Evolutionary conservation across 2,113 vertebrate species (phyloP).

Genomic region (Formicarius rufipectus): DNA sequence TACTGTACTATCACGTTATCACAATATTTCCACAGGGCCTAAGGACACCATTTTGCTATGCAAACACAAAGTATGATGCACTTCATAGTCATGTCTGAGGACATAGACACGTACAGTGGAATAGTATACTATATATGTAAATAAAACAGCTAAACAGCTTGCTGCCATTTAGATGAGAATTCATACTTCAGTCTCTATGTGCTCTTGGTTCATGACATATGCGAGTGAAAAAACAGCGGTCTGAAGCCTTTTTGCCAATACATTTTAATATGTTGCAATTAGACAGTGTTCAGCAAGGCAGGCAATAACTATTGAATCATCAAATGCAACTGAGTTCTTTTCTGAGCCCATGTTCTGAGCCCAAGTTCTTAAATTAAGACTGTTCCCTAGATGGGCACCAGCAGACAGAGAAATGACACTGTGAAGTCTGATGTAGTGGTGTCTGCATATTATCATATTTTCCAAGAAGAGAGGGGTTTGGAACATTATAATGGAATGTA

Average conservation of each 20-base stretch:
- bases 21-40: not conserved
- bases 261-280: not conserved
- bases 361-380: not conserved
- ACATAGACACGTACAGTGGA: not conserved
- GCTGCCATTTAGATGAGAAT: not conserved
- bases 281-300: not conserved
- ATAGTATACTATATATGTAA: not conserved
- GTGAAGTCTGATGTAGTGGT: not conserved
- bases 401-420: not conserved
- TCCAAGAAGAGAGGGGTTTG: not conserved
- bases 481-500: not conserved
- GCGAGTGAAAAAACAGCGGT: not conserved
- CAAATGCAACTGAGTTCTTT: not conserved
- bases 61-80: not conserved
- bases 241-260: not conserved
- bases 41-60: not conserved
- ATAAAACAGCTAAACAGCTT: not conserved
- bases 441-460: not conserved
- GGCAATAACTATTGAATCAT: not conserved
- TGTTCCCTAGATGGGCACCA: not conserved
- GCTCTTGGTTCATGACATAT: not conserved
- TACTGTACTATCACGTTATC: not conserved
- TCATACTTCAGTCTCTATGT: not conserved
- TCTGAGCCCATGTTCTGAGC: not conserved
- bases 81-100: not conserved